Evolutionary conservation across 2,113 vertebrate species (phyloP).

Genomic region (Pteruthius melanotis): DNA sequence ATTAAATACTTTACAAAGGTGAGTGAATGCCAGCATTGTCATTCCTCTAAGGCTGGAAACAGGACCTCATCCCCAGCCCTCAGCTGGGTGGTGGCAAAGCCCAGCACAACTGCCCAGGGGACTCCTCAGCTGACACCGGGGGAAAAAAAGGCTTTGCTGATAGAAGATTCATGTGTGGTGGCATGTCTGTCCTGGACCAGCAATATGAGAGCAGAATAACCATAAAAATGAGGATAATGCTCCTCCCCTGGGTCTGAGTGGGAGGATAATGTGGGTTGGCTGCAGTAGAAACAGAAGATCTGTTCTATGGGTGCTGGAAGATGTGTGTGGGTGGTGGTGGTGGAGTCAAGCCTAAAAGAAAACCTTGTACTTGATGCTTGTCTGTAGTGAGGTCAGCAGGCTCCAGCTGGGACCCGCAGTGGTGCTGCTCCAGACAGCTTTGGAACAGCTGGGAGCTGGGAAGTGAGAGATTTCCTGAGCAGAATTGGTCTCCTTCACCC

Average conservation of each 20-base stretch:
- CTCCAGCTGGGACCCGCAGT: not conserved
- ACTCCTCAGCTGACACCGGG: not conserved
- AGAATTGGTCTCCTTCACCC: not conserved
- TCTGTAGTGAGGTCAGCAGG: not conserved
- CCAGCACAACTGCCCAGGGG: not conserved
- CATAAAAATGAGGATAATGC: not conserved
- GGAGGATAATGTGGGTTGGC: not conserved
- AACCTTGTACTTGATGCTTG: not conserved
- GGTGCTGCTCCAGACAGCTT: not conserved
- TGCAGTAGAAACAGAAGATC: not conserved
- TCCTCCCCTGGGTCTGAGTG: not conserved
- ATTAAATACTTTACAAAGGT: not conserved
- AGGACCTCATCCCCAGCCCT: not conserved
- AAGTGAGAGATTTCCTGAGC: not conserved
- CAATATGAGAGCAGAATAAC: not conserved
- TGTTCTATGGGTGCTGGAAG: not conserved
- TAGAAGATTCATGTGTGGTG: not conserved
- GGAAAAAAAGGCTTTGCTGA: not conserved
- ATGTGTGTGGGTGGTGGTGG: not conserved
- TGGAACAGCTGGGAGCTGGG: not conserved
- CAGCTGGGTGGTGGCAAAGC: not conserved
- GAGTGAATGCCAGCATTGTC: not conserved
- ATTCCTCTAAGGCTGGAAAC: not conserved
- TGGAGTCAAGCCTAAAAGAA: not conserved
- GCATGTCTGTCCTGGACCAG: not conserved